Percentiles rank a stretch among this genome's conserved stretches.
Conservation (phyloP, 2,888 invertebrate species). For the Coelopa pilipes region DNA sequence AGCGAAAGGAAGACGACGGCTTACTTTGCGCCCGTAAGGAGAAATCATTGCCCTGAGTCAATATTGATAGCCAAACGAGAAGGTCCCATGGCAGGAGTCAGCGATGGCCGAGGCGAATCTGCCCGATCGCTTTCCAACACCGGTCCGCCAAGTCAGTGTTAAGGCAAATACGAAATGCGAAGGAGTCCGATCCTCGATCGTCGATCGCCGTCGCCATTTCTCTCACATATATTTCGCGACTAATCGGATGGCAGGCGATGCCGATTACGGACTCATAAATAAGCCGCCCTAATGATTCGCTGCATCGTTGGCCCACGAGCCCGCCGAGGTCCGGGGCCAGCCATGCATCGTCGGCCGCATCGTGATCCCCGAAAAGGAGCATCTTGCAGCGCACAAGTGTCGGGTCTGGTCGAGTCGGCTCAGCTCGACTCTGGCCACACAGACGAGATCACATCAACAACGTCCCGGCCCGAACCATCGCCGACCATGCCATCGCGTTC, state of each 20-base stretch:
- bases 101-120: no score
- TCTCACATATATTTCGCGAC: slow-evolving; percentile 28
- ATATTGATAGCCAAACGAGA: no score
- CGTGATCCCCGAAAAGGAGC: slow-evolving; percentile 11
- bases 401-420: neutral
- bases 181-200: slow-evolving; percentile 16
- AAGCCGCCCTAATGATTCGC: slow-evolving; percentile 16
- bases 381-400: slow-evolving; percentile 28
- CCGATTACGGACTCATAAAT: slow-evolving; percentile 22
- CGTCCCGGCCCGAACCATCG: no score
- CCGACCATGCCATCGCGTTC: no score
- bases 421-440: neutral
- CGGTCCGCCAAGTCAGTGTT: neutral
- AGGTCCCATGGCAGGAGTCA: no score
- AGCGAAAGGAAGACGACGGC: no score
- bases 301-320: neutral
- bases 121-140: slow-evolving; percentile 19
- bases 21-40: no score
- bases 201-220: slow-evolving; percentile 20
- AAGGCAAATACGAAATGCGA: slow-evolving; percentile 26
- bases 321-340: neutral
- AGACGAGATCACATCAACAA: neutral
- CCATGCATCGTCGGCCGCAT: no score
- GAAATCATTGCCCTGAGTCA: no score
- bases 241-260: slow-evolving; percentile 15